Conservation (phyloP, 64 coral and sea anemone species). For the Stichodactyla mertensii region DNA sequence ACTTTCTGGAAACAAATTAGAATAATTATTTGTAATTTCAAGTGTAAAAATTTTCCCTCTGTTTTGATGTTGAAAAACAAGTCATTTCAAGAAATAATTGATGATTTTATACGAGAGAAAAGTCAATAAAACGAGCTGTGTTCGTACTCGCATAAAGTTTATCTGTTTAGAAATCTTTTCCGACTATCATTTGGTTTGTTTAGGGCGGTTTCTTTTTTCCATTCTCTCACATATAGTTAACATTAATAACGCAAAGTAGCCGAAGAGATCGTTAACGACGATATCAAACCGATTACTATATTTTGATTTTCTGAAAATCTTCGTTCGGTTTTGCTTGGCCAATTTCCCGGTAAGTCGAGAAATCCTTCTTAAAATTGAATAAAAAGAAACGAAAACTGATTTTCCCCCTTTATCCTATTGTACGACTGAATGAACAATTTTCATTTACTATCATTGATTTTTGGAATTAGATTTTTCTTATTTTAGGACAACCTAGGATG, state of each 20-base stretch:
- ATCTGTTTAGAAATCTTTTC: neutral
- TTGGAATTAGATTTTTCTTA: neutral
- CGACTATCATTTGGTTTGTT: neutral
- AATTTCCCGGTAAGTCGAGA: neutral
- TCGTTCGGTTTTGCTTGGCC: neutral
- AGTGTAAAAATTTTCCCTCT: neutral
- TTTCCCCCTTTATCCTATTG: neutral
- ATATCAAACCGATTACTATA: constrained; percentile 6
- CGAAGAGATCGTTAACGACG: neutral
- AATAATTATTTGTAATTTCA: neutral
- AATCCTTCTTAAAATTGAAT: neutral
- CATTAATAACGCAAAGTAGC: constrained; percentile 11
- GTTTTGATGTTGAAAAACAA: constrained; percentile 1
- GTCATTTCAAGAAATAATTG: neutral
- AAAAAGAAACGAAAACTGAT: neutral
- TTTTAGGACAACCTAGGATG: no score
- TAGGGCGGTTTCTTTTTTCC: neutral
- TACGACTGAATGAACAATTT: neutral
- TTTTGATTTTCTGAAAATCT: constrained; percentile 7
- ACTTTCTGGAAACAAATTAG: constrained; percentile 1
- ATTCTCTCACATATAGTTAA: neutral
- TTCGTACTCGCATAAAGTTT: neutral
- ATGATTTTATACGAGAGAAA: neutral
- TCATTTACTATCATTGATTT: neutral
- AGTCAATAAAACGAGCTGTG: neutral